Percentiles rank a stretch among this genome's conserved stretches.
Evolutionary conservation across 2,888 invertebrate species (phyloP).

Genomic region (Xestoiulus laeticollis): DNA sequence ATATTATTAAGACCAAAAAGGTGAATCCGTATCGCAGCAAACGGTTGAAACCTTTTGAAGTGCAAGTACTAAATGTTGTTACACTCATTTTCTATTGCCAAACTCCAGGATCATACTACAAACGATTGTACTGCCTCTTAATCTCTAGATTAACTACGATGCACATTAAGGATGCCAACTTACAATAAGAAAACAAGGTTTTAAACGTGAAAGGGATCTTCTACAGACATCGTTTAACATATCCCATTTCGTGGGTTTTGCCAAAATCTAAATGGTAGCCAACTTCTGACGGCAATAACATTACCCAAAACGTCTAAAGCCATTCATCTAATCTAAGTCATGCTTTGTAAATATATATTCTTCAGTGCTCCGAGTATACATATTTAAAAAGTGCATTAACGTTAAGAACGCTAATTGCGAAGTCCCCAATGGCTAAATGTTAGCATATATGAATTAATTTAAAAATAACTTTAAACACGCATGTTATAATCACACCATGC

Average conservation of each 20-base stretch:
- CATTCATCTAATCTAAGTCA: background rate
- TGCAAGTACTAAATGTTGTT: no score
- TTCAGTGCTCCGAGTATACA: background rate
- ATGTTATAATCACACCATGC: constrained; percentile 1
- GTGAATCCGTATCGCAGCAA: no score
- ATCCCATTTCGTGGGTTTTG: background rate
- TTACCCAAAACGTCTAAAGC: background rate
- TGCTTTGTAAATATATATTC: background rate
- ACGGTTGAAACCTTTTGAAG: no score
- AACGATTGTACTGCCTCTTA: no score
- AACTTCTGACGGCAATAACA: background rate
- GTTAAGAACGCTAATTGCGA: background rate
- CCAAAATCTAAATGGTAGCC: background rate
- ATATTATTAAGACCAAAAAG: no score
- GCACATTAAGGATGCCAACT: background rate
- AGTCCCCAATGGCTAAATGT: background rate
- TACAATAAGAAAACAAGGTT: constrained; percentile 10
- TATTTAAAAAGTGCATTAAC: background rate
- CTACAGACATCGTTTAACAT: background rate
- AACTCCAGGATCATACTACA: no score
- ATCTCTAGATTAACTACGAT: no score
- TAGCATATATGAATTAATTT: background rate
- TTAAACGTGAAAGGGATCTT: background rate
- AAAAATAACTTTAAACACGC: background rate
- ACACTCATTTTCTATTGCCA: no score